These are phyloP conservation scores for Tenthredo distinguenda DNA, from an alignment of 2,888 invertebrate species.

Conservation along the genomic window DNA sequence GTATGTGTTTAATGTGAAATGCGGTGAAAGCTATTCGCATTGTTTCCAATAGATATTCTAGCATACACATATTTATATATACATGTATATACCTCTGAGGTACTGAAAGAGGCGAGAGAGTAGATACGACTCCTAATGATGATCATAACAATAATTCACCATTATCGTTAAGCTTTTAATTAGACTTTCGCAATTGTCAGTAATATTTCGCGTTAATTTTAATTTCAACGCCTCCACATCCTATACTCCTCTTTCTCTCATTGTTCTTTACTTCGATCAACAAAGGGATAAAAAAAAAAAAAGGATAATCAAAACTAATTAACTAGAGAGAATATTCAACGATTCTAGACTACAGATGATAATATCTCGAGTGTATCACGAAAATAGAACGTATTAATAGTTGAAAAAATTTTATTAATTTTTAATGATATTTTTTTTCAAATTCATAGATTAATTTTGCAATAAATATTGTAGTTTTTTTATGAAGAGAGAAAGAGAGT, in stretches of 20 bases:
- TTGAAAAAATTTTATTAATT: no score
- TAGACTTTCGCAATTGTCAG: constrained; percentile 18
- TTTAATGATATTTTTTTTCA: no score
- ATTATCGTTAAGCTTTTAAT: background rate
- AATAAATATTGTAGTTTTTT: background rate
- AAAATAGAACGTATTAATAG: background rate
- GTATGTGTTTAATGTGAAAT: constrained; percentile 14
- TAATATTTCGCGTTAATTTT: background rate
- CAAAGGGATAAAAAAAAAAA: background rate
- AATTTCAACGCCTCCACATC: background rate
- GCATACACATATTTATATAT: background rate
- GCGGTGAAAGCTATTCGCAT: constrained; percentile 37
- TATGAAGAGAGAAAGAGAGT: background rate
- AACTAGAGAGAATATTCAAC: background rate
- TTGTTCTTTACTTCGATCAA: background rate
- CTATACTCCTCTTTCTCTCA: background rate
- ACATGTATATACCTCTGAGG: background rate
- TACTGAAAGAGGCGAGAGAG: background rate
- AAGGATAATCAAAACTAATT: background rate
- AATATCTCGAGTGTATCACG: background rate
- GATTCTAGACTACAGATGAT: background rate
- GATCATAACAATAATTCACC: background rate
- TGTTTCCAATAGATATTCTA: constrained; percentile 32
- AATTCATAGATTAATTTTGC: background rate
- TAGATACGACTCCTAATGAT: background rate